These are phyloP conservation scores for Cataglyphis cursor DNA, from an alignment of 2,888 invertebrate genomes.

Conservation along the genomic window DNA sequence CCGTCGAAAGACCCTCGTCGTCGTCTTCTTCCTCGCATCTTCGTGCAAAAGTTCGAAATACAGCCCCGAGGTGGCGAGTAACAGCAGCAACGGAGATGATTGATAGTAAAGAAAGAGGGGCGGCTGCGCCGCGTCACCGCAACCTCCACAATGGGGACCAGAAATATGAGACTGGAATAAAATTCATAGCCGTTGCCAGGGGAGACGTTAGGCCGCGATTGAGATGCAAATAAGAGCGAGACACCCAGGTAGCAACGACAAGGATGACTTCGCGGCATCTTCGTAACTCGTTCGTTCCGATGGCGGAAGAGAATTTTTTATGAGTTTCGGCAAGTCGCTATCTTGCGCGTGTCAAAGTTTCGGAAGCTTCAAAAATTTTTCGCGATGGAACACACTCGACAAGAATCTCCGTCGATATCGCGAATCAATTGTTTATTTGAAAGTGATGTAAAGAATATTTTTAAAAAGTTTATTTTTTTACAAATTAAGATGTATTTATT, in stretches of 20 bases:
- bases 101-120: slow-evolving; percentile 65
- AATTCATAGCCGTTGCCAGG: slow-evolving; percentile 71
- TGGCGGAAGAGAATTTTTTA: slow-evolving; percentile 46
- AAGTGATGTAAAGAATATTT: slow-evolving; percentile 31
- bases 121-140: slow-evolving; percentile 46
- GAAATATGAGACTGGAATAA: slow-evolving; percentile 72
- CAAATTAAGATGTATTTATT: background rate
- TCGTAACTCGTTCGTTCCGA: slow-evolving; percentile 45
- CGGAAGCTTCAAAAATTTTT: slow-evolving; percentile 24
- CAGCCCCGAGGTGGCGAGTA: slow-evolving; percentile 64
- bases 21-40: slow-evolving; percentile 41
- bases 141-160: slow-evolving; percentile 59
- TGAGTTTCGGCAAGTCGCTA: slow-evolving; percentile 42
- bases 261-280: slow-evolving; percentile 46
- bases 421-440: slow-evolving; percentile 26
- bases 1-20: slow-evolving; percentile 51
- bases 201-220: slow-evolving; percentile 71
- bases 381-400: background rate
- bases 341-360: slow-evolving; percentile 34
- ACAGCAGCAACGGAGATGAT: slow-evolving; percentile 68
- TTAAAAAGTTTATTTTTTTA: background rate
- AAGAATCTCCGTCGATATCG: slow-evolving; percentile 14
- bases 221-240: slow-evolving; percentile 74
- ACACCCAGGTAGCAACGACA: slow-evolving; percentile 49
- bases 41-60: slow-evolving; percentile 63